phyloP scores from a whole-genome alignment of 2,888 invertebrate genomes.

The Trichopoda pennipes region DNA sequence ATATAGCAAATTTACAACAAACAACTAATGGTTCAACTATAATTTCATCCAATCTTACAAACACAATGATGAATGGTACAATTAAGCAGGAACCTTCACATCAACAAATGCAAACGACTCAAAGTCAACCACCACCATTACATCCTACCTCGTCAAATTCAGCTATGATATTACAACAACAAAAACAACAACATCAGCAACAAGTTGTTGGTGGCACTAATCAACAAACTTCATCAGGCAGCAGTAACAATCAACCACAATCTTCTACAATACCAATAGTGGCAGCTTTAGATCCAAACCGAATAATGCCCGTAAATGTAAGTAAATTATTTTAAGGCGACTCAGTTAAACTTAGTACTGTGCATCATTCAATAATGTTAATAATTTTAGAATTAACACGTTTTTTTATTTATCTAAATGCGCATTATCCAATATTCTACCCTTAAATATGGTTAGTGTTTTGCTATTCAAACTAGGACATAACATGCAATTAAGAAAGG shows the following conservation, averaged over 20 bases:
- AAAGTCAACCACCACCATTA: slow-evolving; percentile 76
- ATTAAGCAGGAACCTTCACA: slow-evolving; percentile 74
- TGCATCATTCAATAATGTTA: not conserved
- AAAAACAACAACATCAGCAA: slow-evolving; percentile 69
- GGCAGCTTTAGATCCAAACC: slow-evolving; percentile 82
- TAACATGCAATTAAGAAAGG: not conserved
- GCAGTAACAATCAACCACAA: slow-evolving; percentile 70
- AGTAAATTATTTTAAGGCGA: slow-evolving; percentile 58
- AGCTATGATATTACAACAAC: slow-evolving; percentile 73
- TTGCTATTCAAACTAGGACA: not conserved
- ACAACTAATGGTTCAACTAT: slow-evolving; percentile 55
- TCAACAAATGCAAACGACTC: slow-evolving; percentile 58
- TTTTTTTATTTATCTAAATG: not conserved
- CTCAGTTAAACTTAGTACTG: not conserved
- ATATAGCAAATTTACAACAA: slow-evolving; percentile 67
- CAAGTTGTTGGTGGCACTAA: slow-evolving; percentile 49
- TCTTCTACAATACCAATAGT: slow-evolving; percentile 79
- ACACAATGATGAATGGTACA: slow-evolving; percentile 72
- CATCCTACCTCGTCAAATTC: slow-evolving; percentile 73
- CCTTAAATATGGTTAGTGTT: not conserved
- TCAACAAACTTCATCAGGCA: slow-evolving; percentile 62
- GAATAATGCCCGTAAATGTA: slow-evolving; percentile 84
- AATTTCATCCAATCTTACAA: slow-evolving; percentile 46
- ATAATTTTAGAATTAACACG: not conserved
- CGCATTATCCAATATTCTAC: not conserved